Evolutionary conservation across 2,113 vertebrate species (phyloP).

Genomic region (Eulemur rufifrons): DNA sequence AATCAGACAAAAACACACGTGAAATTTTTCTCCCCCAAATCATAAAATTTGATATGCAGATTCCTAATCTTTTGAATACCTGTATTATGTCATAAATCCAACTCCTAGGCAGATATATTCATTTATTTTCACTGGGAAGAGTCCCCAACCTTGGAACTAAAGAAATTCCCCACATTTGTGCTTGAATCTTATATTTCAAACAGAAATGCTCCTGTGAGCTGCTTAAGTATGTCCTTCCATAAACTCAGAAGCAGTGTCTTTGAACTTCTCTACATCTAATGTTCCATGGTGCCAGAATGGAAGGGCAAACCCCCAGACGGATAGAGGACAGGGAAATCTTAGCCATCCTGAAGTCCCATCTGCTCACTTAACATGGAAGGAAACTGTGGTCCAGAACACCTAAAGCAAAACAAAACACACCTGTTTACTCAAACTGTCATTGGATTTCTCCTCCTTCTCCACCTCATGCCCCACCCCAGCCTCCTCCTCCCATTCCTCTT

Average conservation of each 20-base stretch:
- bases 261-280: neutral
- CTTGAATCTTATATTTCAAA: neutral
- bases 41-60: neutral
- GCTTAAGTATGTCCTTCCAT: neutral
- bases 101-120: neutral
- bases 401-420: conserved; percentile 15
- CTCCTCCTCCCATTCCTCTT: too few species aligned
- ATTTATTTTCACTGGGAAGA: neutral
- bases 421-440: conserved; percentile 23
- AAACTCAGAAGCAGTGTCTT: neutral
- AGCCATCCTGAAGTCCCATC: conserved; percentile 50
- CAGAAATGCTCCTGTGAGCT: neutral
- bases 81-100: neutral
- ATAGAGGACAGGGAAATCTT: neutral
- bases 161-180: neutral
- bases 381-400: conserved; percentile 24
- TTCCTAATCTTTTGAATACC: neutral
- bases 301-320: conserved; percentile 55
- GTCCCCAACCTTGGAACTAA: neutral
- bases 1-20: neutral
- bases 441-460: neutral
- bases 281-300: neutral
- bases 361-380: conserved; percentile 27
- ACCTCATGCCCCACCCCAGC: accelerated
- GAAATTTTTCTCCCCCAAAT: neutral